Base-by-base conservation (phyloP, 1,140 invertebrate genomes). In the Littorina saxatilis region DNA sequence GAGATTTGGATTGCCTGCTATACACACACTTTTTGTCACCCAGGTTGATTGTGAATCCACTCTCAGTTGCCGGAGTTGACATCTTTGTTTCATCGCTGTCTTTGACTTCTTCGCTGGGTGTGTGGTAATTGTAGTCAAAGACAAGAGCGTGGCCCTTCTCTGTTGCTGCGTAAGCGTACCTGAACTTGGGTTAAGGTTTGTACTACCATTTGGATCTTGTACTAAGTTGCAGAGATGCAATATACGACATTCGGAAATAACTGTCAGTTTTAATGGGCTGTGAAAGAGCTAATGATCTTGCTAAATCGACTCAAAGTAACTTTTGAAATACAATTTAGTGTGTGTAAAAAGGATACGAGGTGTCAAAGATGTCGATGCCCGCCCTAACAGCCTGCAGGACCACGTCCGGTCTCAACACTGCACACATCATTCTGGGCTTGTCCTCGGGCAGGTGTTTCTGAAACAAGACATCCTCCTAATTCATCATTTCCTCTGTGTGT, bases 361-460 rank as follows among this genome's bases (percentile, higher is more conserved):
- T 95, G 91, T 97, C 96, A 91, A 97, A 96, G n/a, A 96, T 89
- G 93, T 97, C 96, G n/a, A 96, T 92, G 52, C 96, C 96, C 63
- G 94, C 80, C 47, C 94, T 91, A n/a, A 96, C 92, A 11, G 96
- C 93, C 82, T 94, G 91, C 55, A 96, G 87, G 73, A 95, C 91
- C 35, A 92, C 90, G 37, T 93, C 83, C n/a, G 96, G 96, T 90
- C 93, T 94, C 93, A 95, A 96, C 63, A 95, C 93, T 37, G 95
- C 96, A 85, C 95, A 94, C 87, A 95, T 94, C 78, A 95, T 90
- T 88, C 94, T 91, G 50, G 95, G 91, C 92, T 95, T 95, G 81
- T 95, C 94, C 27, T 89, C 85, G 1, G 96, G 95, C 52, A 96
- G 91, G 86, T 91, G 91, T 87, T 92, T 94, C 94, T 95, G 92